Conservation (phyloP, 2,888 invertebrate species). For the Phalangium opilio region DNA sequence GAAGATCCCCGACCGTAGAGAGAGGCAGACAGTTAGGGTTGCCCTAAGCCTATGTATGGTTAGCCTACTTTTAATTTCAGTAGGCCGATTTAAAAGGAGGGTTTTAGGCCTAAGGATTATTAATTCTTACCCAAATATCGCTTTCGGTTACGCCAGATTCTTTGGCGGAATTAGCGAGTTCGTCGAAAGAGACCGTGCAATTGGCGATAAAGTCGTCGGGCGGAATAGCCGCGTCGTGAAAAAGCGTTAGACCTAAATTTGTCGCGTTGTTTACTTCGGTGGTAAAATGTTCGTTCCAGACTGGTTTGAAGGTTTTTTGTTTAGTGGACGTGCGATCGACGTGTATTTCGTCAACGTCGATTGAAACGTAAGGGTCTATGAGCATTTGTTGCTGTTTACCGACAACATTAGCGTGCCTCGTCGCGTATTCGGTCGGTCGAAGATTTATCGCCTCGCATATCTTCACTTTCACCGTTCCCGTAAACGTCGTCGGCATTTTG, state of each 20-base stretch:
- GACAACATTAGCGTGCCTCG: conserved; percentile 54
- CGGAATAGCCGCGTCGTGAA: conserved; percentile 95
- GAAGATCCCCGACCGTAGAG: too few relatives aligned
- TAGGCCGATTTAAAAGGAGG: too few relatives aligned
- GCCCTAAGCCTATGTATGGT: too few relatives aligned
- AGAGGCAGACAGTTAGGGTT: too few relatives aligned
- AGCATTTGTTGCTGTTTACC: conserved; percentile 63
- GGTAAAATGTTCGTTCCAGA: conserved; percentile 89
- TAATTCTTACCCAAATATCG: conserved; percentile 89
- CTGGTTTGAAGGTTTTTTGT: conserved; percentile 83
- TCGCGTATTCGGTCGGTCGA: conserved; percentile 77
- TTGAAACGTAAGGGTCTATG: conserved; percentile 91
- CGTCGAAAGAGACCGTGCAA: conserved; percentile 88
- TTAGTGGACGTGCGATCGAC: conserved; percentile 83
- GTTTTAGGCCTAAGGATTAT: too few relatives aligned
- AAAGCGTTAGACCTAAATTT: conserved; percentile 86
- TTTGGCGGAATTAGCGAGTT: conserved; percentile 51
- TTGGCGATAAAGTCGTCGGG: conserved; percentile 99
- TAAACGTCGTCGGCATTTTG: conserved; percentile 48
- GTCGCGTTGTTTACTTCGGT: conserved; percentile 80
- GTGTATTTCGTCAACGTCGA: conserved; percentile 90
- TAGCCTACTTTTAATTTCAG: too few relatives aligned
- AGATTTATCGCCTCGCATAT: conserved; percentile 95
- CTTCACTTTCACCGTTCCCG: conserved; percentile 89
- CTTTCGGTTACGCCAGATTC: conserved; percentile 43